Base-by-base conservation (phyloP, 2,113 vertebrate genomes). In the Odontophorus gujanensis region DNA sequence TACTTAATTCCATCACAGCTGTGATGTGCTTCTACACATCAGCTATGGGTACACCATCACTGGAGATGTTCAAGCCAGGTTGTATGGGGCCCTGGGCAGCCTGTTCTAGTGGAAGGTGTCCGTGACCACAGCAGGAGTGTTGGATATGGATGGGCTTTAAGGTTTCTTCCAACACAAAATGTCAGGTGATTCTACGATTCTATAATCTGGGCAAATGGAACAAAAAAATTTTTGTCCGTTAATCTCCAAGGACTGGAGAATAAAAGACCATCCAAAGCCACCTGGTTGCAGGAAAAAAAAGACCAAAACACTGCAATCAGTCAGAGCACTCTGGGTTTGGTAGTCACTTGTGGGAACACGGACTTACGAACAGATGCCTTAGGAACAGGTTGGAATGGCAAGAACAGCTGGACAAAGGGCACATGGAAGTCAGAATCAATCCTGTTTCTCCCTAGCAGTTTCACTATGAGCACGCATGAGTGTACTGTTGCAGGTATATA, bases 401-500 rank as follows among this genome's bases (percentile, higher is more conserved):
- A 74, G 90, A 88, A 36, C 36, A 79, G 16, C 48, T 79, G 53
- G 22, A 66, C 36, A 93, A 88, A 76, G 45, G 24, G 32, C 36
- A 75, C 85, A 43, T 6, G 28, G 79, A 61, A 86, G 36, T 36
- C 42, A 66, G 25, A 30, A 45, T 16, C n/a, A 53, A 32, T 11
- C 32, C 19, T 80, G n/a, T 66, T 87, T 72, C 22, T n/a, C 34
- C 30, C 50, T 51, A 69, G 55, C 11, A 50, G 30, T 28, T 82
- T 66, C 40, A 73, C n/a, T 69, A 10, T 11, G 11, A 57, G 22
- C 20, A 24, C 22, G 30, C 25, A 5, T 0, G 1, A 61, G 4
- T 1, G 3, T 38, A 32, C 3, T 0, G 61, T 51, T 20, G 4
- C 32, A 11, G 75, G 63, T 19, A 51, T 36, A 40, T 1, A 1